Base-by-base conservation (phyloP, 2,797 vertebrate genomes). In the Lithobates pipiens region DNA sequence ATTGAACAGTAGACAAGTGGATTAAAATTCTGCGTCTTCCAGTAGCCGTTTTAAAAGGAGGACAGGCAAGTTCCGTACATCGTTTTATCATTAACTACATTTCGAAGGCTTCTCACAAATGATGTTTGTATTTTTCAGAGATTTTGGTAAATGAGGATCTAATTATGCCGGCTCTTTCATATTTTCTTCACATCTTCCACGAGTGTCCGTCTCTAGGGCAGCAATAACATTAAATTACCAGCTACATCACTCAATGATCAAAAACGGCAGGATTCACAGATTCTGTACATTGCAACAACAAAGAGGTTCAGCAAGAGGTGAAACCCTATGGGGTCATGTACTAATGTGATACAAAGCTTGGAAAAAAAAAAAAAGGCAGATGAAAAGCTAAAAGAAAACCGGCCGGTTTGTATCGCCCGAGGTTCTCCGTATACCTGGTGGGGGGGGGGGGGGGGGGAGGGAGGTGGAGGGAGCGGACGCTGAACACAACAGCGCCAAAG, bases 191-290 rank as follows among this genome's bases (percentile, higher is more conserved):
- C 68, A 75, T 83, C 39, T 83, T 76, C 23, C 10, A 32, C 21
- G 42, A 74, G 73, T 63, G 81, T 67, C 81, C 81, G 39, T 83
- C 81, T 75, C 81, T 46, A 83, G 81, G 81, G 81, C 72, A 65
- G 81, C 61, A 46, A 67, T 75, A 75, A 65, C 61, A 74, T 74
- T 65, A 82, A 82, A 82, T 82, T 27, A 82, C 73, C 71, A 73
- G 80, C 70, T 36, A n/a, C 70, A 82, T 73, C 70, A 63, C 70
- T 63, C 80, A 39, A 82, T 72, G 80, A 82, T 82, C 80, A 82
- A 63, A 57, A 46, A 73, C 57, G 71, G 63, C 5, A 3, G 42
- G 71, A 82, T 82, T 61, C 70, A 82, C 69, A 73, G 57, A 82
- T 65, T 82, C 36, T 65, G 69, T 63, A 74, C 80, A 65, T 74